A percentile compares a stretch with the other conserved stretches of the same genome.
Conservation (phyloP, 2,888 invertebrate species). For the Conops quadrifasciatus region DNA sequence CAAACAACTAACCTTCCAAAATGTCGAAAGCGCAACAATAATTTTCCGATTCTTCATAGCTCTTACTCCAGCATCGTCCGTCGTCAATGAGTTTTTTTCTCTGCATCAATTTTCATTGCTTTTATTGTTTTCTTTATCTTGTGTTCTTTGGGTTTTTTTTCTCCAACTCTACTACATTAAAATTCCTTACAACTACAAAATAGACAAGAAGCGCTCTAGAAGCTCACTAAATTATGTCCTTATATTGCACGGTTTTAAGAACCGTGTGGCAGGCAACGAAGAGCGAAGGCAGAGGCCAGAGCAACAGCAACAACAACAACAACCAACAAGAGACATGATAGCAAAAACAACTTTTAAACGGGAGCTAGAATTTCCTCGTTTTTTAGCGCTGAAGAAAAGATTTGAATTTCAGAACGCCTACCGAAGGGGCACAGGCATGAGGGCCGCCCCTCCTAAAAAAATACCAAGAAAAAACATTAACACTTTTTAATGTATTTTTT, state of each 20-base stretch:
- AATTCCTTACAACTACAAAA: constrained; percentile 51
- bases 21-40: constrained; percentile 35
- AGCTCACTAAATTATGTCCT: constrained; percentile 57
- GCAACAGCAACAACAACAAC: constrained; percentile 46
- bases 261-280: no score
- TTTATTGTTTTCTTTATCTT: constrained; percentile 18
- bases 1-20: not conserved
- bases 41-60: constrained; percentile 28
- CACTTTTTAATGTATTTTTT: not conserved
- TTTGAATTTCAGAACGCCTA: no score
- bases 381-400: no score
- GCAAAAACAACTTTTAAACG: no score
- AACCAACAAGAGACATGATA: not conserved
- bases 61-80: constrained; percentile 15
- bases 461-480: no score
- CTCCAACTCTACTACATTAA: constrained; percentile 49
- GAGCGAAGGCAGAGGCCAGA: no score
- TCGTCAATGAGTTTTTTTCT: not conserved
- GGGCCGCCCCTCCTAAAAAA: no score
- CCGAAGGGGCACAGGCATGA: no score
- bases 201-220: constrained; percentile 29
- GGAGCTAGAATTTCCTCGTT: no score
- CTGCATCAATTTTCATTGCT: constrained; percentile 2
- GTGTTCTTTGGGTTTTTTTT: constrained; percentile 32
- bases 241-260: no score